Conservation (phyloP, 2,113 vertebrate genomes). For the Hippocampus abdominalis region DNA sequence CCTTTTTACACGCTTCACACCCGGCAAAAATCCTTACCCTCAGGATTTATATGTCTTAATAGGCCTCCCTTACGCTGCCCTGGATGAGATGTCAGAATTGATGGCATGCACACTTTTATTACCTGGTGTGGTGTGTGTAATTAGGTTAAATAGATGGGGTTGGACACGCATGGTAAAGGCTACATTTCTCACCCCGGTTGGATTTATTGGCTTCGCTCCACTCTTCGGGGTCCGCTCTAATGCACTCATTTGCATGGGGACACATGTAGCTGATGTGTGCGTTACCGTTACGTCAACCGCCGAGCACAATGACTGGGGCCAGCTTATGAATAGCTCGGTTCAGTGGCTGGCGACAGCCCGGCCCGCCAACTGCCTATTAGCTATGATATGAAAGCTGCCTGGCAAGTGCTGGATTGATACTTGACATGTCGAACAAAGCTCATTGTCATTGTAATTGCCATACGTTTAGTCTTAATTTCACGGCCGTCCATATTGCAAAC, state of each 20-base stretch:
- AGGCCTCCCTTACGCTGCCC: slow-evolving; percentile 59
- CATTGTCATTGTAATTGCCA: slow-evolving; percentile 75
- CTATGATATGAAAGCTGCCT: slow-evolving; percentile 72
- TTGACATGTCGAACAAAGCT: slow-evolving; percentile 70
- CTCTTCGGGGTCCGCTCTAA: slow-evolving; percentile 65
- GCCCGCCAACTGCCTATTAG: slow-evolving; percentile 70
- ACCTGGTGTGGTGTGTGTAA: slow-evolving; percentile 75
- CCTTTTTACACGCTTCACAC: slow-evolving; percentile 47
- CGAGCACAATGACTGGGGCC: slow-evolving; percentile 58
- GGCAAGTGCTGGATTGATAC: slow-evolving; percentile 72
- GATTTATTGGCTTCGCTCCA: slow-evolving; percentile 72
- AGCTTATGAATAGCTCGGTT: slow-evolving; percentile 64
- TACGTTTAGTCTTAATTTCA: slow-evolving; percentile 73
- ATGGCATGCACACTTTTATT: slow-evolving; percentile 75
- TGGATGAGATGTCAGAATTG: slow-evolving; percentile 72
- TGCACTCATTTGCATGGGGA: slow-evolving; percentile 72
- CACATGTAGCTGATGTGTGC: slow-evolving; percentile 68
- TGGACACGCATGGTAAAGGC: slow-evolving; percentile 70
- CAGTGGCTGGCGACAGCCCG: slow-evolving; percentile 57
- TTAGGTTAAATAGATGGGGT: slow-evolving; percentile 77
- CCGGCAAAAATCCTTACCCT: slow-evolving; percentile 46
- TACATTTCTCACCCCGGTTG: slow-evolving; percentile 65
- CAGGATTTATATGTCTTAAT: slow-evolving; percentile 70
- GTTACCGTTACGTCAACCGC: slow-evolving; percentile 64
- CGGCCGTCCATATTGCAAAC: slow-evolving; percentile 68